Conservation (phyloP, 2,797 vertebrate species). For the Ctenopoma kingsleyae region DNA sequence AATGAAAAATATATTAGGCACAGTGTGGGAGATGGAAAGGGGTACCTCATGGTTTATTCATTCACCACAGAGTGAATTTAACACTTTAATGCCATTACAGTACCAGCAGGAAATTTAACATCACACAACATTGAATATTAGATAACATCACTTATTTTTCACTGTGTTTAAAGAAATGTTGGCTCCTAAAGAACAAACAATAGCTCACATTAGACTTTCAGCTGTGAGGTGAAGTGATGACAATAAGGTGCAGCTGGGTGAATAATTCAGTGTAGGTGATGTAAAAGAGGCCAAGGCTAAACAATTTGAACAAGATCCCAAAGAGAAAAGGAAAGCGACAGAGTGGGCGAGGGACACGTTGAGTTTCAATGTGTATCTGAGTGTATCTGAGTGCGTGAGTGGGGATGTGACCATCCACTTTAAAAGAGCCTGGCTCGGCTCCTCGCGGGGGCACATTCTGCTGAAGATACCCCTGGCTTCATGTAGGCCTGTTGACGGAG, state of each 20-base stretch:
- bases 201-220: slow-evolving; percentile 16
- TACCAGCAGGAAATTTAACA: slow-evolving; percentile 55
- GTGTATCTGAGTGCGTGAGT: slow-evolving; percentile 13
- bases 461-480: slow-evolving; percentile 51
- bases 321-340: slow-evolving; percentile 31
- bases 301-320: slow-evolving; percentile 57
- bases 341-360: slow-evolving; percentile 5
- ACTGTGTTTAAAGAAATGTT: slow-evolving; percentile 15
- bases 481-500: slow-evolving; percentile 47
- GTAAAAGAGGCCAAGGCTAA: slow-evolving; percentile 62
- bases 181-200: slow-evolving; percentile 34
- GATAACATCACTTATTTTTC: slow-evolving; percentile 43
- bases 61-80: slow-evolving; percentile 60
- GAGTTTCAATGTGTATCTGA: slow-evolving; percentile 15
- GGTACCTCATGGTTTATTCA: slow-evolving; percentile 75
- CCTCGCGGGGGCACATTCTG: slow-evolving; percentile 38
- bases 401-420: slow-evolving; percentile 40
- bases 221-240: slow-evolving; percentile 37
- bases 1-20: slow-evolving; percentile 69
- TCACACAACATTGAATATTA: slow-evolving; percentile 49
- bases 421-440: slow-evolving; percentile 38
- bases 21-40: slow-evolving; percentile 54
- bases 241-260: slow-evolving; percentile 51
- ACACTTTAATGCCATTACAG: slow-evolving; percentile 63
- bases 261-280: slow-evolving; percentile 61